Evolutionary conservation across 2,888 invertebrate species (phyloP).

Genomic region (Metallyticus violacea): DNA sequence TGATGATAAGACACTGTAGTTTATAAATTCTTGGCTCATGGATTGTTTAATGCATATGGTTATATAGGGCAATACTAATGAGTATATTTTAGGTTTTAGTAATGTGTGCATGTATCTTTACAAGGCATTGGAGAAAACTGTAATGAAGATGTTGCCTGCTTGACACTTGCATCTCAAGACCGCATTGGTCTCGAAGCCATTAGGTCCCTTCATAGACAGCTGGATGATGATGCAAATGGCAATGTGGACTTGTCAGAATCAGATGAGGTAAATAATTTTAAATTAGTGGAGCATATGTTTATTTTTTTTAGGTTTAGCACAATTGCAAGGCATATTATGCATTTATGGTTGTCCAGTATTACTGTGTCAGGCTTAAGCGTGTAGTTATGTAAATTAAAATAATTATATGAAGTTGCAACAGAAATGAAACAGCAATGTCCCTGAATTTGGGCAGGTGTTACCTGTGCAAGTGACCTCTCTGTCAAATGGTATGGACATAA

Average conservation of each 20-base stretch:
- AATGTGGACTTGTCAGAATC: slow-evolving; percentile 96
- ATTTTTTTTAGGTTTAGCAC: no score
- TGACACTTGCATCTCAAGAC: slow-evolving; percentile 70
- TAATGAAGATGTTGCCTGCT: slow-evolving; percentile 73
- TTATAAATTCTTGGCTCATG: background rate
- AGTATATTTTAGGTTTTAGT: background rate
- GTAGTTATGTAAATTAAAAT: no score
- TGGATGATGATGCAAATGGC: slow-evolving; percentile 97
- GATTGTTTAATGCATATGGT: background rate
- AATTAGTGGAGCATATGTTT: no score
- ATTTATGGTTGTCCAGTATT: no score
- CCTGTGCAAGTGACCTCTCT: no score
- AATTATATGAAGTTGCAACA: no score
- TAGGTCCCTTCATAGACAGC: slow-evolving; percentile 82
- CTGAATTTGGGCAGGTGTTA: no score
- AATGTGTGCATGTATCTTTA: slow-evolving; percentile 23
- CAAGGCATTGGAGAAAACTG: slow-evolving; percentile 49
- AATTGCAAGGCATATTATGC: no score
- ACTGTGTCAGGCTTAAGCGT: no score
- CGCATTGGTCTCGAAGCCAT: slow-evolving; percentile 90
- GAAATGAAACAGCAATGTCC: no score
- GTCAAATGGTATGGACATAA: no score
- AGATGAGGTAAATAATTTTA: slow-evolving; percentile 71
- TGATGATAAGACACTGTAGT: background rate
- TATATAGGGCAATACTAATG: background rate